phyloP scores from a whole-genome alignment of 2,888 invertebrate genomes.

The Aquatica leii region DNA sequence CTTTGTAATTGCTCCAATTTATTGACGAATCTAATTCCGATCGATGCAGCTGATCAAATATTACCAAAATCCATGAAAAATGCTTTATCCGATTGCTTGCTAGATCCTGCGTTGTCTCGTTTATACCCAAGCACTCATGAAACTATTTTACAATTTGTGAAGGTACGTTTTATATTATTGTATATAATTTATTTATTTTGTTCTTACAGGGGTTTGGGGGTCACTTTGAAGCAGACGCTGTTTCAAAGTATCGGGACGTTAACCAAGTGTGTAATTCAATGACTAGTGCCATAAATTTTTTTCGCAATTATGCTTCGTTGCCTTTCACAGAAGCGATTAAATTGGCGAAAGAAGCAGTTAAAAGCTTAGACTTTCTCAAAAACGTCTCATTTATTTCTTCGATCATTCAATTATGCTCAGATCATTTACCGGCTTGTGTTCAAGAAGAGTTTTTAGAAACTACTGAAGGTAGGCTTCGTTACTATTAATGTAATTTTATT shows the following conservation, averaged over 20 bases:
- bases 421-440: conserved; percentile 45
- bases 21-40: conserved; percentile 58
- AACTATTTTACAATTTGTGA: conserved; percentile 59
- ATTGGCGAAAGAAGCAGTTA: conserved; percentile 64
- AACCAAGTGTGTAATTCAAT: conserved; percentile 60
- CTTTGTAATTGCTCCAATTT: conserved; percentile 58
- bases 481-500: too few species aligned
- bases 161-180: conserved; percentile 59
- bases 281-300: conserved; percentile 59
- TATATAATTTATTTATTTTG: background rate
- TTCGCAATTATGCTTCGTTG: conserved; percentile 55
- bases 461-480: conserved; percentile 29
- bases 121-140: conserved; percentile 61
- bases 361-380: conserved; percentile 68
- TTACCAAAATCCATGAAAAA: conserved; percentile 61
- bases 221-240: conserved; percentile 52
- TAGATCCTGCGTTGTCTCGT: conserved; percentile 62
- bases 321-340: conserved; percentile 57
- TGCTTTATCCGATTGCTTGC: conserved; percentile 57
- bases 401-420: conserved; percentile 51
- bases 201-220: conserved; percentile 58
- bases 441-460: conserved; percentile 14
- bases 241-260: conserved; percentile 60
- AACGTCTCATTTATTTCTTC: conserved; percentile 63
- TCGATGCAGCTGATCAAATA: conserved; percentile 57